Evolutionary conservation across 2,888 invertebrate genomes (phyloP), one percentile per base, ranked within the genome.

Genomic region (Mythimna impura): DNA sequence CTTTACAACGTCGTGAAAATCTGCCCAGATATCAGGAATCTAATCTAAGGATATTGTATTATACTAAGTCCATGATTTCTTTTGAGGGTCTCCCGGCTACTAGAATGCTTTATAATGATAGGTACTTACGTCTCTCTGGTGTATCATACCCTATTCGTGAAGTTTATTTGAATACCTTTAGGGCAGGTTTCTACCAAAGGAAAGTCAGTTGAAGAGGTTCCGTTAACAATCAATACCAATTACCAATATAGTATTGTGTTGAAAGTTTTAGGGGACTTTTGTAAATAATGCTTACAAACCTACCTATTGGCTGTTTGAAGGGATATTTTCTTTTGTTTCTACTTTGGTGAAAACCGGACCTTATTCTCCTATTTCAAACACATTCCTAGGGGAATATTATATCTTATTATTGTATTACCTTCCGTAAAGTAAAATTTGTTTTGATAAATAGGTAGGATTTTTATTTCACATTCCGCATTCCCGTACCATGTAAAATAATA

Each of bases 1-100:
- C 47, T 64, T 73, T 50, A 73, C 36, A 55, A 55, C 64, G 30
- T 60, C 60, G 40, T 79, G 54, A 73, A 76, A 65, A 34, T 47
- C 30, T 52, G 52, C 9, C 80, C 20, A 50, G 50, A 20, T 50
- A 47, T 5, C 63, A 58, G 30, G 12, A 73, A 80, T 40, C 30
- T 43, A 72, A 71, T 62, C 40, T 25, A 4, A 54, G 14, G n/a
- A 64, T 55, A 12, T 9, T 50, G n/a, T 58, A 78, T 7, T 54
- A 63, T 14, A 54, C 12, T n/a, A 67, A 60, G 36, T 25, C 62
- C 8, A 61, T 25, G 47, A 47, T 73, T 74, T 62, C 17, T 80
- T 73, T 61, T 54, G 34, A 54, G 14, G n/a, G 9, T 30, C 66
- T 40, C 12, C 4, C 12, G 14, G 43, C 6, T 12, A 61, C 36